Evolutionary conservation across 2,797 vertebrate species (phyloP).

Genomic region (Smutsia gigantea): DNA sequence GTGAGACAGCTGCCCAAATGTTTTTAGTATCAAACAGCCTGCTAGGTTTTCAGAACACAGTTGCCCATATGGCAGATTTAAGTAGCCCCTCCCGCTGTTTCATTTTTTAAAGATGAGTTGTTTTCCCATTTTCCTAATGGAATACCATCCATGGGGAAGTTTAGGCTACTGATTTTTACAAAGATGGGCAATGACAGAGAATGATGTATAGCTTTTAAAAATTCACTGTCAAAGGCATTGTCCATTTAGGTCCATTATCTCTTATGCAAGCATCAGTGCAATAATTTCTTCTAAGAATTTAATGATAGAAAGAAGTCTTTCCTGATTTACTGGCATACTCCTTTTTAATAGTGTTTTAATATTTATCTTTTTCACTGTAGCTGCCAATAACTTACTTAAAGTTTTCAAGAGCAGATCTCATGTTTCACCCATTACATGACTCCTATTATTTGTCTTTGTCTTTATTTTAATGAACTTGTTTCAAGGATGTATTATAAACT

Average conservation of each 20-base stretch:
- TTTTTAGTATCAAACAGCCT: background rate
- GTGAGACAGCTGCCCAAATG: background rate
- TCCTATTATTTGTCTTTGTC: conserved; percentile 8
- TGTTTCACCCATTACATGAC: background rate
- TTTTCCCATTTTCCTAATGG: background rate
- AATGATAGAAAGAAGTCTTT: background rate
- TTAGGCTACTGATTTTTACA: background rate
- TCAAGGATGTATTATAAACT: background rate
- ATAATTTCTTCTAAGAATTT: background rate
- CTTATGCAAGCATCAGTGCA: background rate
- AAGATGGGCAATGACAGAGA: background rate
- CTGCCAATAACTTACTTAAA: conserved; percentile 64
- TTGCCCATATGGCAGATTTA: background rate
- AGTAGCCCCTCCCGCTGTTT: background rate
- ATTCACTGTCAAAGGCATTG: background rate
- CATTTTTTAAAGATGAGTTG: background rate
- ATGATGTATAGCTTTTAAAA: background rate
- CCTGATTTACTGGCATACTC: background rate
- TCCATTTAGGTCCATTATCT: background rate
- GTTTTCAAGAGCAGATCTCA: conserved; percentile 38
- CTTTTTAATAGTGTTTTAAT: conserved; percentile 54
- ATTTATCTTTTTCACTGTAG: conserved; percentile 27
- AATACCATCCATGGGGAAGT: background rate
- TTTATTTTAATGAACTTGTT: conserved; percentile 51
- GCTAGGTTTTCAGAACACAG: background rate